phyloP scores from a whole-genome alignment of 2,113 vertebrate genomes.

The Hippocampus zosterae region DNA sequence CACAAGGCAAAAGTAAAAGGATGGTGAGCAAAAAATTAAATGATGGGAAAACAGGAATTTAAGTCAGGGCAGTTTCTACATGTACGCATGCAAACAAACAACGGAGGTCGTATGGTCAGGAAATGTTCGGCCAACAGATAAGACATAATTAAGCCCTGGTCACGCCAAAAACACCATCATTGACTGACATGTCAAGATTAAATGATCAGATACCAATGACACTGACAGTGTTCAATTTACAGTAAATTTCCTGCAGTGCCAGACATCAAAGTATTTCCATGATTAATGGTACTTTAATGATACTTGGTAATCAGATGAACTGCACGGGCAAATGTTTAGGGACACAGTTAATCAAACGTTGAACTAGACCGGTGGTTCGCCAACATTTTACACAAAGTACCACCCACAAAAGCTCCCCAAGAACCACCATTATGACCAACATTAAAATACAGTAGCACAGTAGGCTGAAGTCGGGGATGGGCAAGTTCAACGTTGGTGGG shows the following conservation, averaged over 20 bases:
- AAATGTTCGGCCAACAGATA: slow-evolving; percentile 62
- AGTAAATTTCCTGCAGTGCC: slow-evolving; percentile 29
- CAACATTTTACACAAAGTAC: too few species aligned
- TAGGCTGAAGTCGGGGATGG: too few species aligned
- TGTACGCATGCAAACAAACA: slow-evolving; percentile 56
- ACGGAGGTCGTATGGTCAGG: slow-evolving; percentile 53
- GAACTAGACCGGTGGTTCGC: too few species aligned
- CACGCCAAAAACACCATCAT: slow-evolving; percentile 41
- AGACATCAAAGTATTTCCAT: slow-evolving; percentile 8
- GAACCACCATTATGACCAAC: too few species aligned
- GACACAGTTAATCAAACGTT: too few species aligned
- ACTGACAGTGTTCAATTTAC: slow-evolving; percentile 52
- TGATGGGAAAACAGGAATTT: slow-evolving; percentile 67
- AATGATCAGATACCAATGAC: slow-evolving; percentile 57
- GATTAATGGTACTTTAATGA: slow-evolving; percentile 37
- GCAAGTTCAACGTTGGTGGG: too few species aligned
- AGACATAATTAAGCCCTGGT: slow-evolving; percentile 60
- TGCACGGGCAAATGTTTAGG: not conserved
- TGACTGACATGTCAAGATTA: slow-evolving; percentile 44
- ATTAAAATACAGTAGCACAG: too few species aligned
- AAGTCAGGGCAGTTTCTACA: slow-evolving; percentile 44
- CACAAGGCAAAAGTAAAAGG: slow-evolving; percentile 72
- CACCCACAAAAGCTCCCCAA: too few species aligned
- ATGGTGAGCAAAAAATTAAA: slow-evolving; percentile 74
- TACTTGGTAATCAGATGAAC: not conserved